Evolutionary conservation across 2,797 vertebrate genomes (phyloP), one percentile per base, ranked within the genome.

Genomic region (Holocentrus rufus): DNA sequence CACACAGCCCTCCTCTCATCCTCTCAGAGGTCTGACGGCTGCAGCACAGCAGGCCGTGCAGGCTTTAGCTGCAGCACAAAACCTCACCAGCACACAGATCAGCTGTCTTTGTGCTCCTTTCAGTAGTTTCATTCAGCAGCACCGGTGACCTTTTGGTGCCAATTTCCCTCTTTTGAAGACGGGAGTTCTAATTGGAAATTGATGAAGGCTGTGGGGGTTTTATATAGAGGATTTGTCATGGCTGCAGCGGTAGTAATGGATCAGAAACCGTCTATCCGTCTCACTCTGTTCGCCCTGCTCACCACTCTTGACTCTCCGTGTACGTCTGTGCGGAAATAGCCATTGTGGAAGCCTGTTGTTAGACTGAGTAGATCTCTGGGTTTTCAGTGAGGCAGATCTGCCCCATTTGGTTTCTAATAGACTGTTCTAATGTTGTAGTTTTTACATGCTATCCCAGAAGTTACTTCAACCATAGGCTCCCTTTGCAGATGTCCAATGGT

Each of bases 151-250:
- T 87, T 85, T 86, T 55, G 49, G 53, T 72, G 54, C 47, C 58
- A 17, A 11, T 81, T 74, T 47, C 18, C 65, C 56, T 73, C 61
- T 61, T 79, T 72, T 83, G 54, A 44, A 72, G 81, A 73, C 63
- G 61, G 49, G 56, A 60, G 70, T 79, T 83, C 62, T 88, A 86
- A 85, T 88, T 82, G 74, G 63, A 86, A 87, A 69, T 69, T 84
- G 86, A 89, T 83, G 59, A 88, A 80, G 63, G 62, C 72, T 81
- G 58, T 68, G 42, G 44, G 42, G 69, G 34, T 74, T 27, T 84
- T 63, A 64, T 36, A 72, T 63, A 8, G 63, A 72, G 69, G 69
- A 77, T 85, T 90, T 84, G 79, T 87, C 74, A 77, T 17, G 34
- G 72, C 65, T 67, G 46, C 74, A 75, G 69, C 46, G 52, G 57